Base-by-base conservation (phyloP, 2,113 vertebrate genomes). In the Nycticryphes semicollaris region DNA sequence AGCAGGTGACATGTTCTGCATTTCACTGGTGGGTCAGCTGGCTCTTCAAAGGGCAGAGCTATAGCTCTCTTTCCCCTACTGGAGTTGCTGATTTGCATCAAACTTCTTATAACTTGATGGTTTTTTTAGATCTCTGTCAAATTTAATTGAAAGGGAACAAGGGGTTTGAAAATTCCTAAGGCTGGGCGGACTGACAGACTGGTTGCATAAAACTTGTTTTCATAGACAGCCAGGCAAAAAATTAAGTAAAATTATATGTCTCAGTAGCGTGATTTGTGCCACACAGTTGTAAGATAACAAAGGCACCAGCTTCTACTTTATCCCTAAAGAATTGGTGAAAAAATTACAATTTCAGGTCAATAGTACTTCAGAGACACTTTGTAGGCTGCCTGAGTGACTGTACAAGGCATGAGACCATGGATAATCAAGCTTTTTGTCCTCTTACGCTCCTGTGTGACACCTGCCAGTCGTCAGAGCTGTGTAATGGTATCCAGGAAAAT, bases 41-140 rank as follows among this genome's bases (percentile, higher is more conserved):
- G 24, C 54, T 81, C 47, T 25, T 31, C 37, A 30, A 63, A 47
- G 51, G 60, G 27, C 69, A 51, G 76, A 89, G 53, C 66, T 80
- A 1, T 3, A 33, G 16, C 50, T 85, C 21, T 14, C 20, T 47
- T 69, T 57, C 25, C 31, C 0, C 0, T 50, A 4, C 24, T 19
- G 5, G 53, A 53, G 17, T 19, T 69, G 24, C 35, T 27, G 35
- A 53, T 84, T 82, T 69, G 74, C 69, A 84, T 28, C 25, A 64
- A 87, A 87, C 73, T 75, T 91, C 45, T 76, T 33, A 5, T 33
- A 75, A 78, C 17, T 60, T 23, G 57, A 22, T 74, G 35, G 2
- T 14, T 47, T 14, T 47, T 87, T 84, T 78, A 91, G 62, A 45
- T 73, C 48, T 89, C 47, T 67, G 1, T 67, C 22, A 82, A 54